Evolutionary conservation across 2,113 vertebrate genomes (phyloP), one percentile per base, ranked within the genome.

Genomic region (Poeciliopsis turrubarensis): DNA sequence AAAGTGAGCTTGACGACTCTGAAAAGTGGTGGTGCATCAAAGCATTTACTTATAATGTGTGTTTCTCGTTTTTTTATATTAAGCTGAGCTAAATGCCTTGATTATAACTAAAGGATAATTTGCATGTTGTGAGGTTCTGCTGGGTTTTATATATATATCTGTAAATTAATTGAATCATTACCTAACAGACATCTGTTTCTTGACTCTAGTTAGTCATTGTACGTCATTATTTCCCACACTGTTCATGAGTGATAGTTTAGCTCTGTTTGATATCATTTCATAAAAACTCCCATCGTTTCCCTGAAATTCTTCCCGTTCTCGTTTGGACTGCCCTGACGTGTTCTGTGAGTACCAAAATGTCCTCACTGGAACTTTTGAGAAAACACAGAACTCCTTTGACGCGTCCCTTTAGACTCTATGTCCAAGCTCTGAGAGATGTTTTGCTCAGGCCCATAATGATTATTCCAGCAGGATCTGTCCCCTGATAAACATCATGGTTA

Each of bases 381-480:
- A 86, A 87, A 89, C 86, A 81, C 91, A 85, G 87, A 87, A 78
- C 80, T 80, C 84, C 84, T 90, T 78, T 91, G 89, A 84, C 85
- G 65, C 90, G 86, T 80, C 83, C 86, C 89, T 81, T 89, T 75
- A 86, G 77, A 89, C 84, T 73, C 60, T 60, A 79, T 80, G 81
- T 84, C 87, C 83, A 85, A 93, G 91, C 90, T 89, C 81, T 78
- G 80, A 60, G 34, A 87, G 81, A 88, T 87, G 78, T 92, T 91
- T 85, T 80, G 79, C 72, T 85, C 80, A 72, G 75, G 68, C 80
- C 77, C 51, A 30, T 92, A 87, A 93, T 92, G 89, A 84, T 86
- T 90, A 77, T 86, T 90, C 73, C 91, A 89, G 89, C 83, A 72
- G 81, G 78, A 87, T 92, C 84, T 86, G 80, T 92, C 92, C 86